Evolutionary conservation across 2,113 vertebrate species (phyloP), one percentile per base, ranked within the genome.

Genomic region (Cettia cetti): DNA sequence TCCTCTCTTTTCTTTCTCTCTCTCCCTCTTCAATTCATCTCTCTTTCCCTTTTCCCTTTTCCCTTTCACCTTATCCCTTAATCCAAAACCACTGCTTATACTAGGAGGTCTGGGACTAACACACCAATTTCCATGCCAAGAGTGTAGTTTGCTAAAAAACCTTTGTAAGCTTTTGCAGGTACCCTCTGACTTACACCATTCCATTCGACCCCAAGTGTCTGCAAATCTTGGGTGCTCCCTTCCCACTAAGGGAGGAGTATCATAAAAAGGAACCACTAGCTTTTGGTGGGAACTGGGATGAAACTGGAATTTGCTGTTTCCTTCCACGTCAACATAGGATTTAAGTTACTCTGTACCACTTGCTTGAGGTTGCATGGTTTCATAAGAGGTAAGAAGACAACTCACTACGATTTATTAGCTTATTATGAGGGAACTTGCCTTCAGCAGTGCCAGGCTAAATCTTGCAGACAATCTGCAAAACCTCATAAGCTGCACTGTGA

Each of bases 381-480:
- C 8, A 1, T 81, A 94, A 86, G 52, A 81, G 33, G 13, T 64
- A 52, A 81, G 83, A 94, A 92, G 53, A 56, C 75, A 28, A 77
- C 92, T 88, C 75, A 87, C n/a, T 77, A 65, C 20, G 50, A 31
- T 74, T 88, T 93, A 49, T 64, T 82, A 77, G 53, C 35, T 92
- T 91, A 49, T 71, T 92, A 47, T 61, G 40, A 15, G 28, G 23
- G 49, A 87, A 17, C 42, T 91, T 85, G 17, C 79, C 70, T 95
- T 86, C 49, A 54, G n/a, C 42, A 69, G 16, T 63, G n/a, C 79
- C 47, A 69, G 50, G 68, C 54, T 93, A 61, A 71, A 80, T 92
- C 85, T 80, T 88, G 80, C 63, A 86, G 69, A 45, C 52, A 72
- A 42, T 64, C 70, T 90, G 70, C 44, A 88, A 91, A 90, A 86